A percentile compares a stretch with the other conserved stretches of the same genome.
These are phyloP conservation scores for Leptinotarsa peninsularis DNA, from an alignment of 2,888 invertebrate species.

Conservation along the genomic window DNA sequence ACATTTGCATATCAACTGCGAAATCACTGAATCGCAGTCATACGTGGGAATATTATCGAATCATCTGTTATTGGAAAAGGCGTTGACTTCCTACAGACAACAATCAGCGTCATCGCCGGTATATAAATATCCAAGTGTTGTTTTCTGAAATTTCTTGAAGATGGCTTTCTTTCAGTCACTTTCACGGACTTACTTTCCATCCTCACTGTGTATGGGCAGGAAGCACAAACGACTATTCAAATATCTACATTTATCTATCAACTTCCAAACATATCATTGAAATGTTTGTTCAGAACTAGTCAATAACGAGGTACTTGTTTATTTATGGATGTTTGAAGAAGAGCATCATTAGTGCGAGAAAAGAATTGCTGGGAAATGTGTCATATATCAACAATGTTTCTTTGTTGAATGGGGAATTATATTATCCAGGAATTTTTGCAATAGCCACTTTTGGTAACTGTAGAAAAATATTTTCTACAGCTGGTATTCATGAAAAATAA, in stretches of 20 bases:
- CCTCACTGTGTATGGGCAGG: conserved; percentile 1
- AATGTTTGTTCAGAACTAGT: neutral
- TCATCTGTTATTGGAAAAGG: neutral
- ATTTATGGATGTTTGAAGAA: neutral
- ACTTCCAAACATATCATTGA: neutral
- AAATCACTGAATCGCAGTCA: neutral
- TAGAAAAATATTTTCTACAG: too few species aligned
- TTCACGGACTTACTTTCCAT: neutral
- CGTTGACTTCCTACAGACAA: conserved; percentile 5
- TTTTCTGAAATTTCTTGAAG: neutral
- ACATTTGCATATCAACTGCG: neutral
- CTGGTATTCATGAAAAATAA: too few species aligned
- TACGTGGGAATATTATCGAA: conserved; percentile 6
- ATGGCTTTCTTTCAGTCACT: neutral
- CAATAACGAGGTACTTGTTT: neutral
- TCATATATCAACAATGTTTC: neutral
- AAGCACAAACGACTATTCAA: neutral
- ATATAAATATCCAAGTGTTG: neutral
- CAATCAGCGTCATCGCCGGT: too few species aligned
- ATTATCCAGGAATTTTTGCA: too few species aligned
- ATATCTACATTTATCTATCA: neutral
- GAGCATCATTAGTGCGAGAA: neutral
- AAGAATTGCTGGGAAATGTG: neutral
- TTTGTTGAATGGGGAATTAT: too few species aligned
- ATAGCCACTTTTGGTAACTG: too few species aligned